phyloP scores from a whole-genome alignment of 2,113 vertebrate genomes.

The Coreoperca whiteheadi region DNA sequence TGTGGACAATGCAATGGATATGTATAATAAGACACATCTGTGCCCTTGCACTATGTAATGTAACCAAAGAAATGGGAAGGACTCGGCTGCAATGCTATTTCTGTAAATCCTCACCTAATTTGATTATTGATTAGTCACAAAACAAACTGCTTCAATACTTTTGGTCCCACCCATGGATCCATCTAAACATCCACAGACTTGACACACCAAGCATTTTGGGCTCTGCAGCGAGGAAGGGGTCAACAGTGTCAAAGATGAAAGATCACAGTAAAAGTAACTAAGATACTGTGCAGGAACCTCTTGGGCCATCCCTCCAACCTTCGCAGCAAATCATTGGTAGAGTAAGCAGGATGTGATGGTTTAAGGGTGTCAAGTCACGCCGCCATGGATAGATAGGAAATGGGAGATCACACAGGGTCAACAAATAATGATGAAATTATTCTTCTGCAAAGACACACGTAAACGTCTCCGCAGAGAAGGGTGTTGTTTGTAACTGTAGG shows the following conservation, averaged over 20 bases:
- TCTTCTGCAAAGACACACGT: not conserved
- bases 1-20: not conserved
- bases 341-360: not conserved
- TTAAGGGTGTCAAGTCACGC: not conserved
- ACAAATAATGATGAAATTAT: no score
- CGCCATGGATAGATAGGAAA: not conserved
- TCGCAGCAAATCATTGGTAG: not conserved
- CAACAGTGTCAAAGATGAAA: not conserved
- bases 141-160: not conserved
- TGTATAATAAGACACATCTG: conserved; percentile 12
- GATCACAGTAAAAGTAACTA: not conserved
- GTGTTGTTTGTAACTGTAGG: no score
- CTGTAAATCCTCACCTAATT: not conserved
- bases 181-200: no score
- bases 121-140: not conserved
- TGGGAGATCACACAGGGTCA: not conserved
- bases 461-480: no score
- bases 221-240: no score
- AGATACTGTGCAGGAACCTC: not conserved
- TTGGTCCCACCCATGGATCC: no score
- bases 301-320: not conserved
- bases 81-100: not conserved
- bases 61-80: not conserved
- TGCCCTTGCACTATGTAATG: not conserved
- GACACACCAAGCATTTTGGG: no score